These are phyloP conservation scores for Parambassis ranga DNA, from an alignment of 2,797 vertebrate genomes.

Conservation along the genomic window DNA sequence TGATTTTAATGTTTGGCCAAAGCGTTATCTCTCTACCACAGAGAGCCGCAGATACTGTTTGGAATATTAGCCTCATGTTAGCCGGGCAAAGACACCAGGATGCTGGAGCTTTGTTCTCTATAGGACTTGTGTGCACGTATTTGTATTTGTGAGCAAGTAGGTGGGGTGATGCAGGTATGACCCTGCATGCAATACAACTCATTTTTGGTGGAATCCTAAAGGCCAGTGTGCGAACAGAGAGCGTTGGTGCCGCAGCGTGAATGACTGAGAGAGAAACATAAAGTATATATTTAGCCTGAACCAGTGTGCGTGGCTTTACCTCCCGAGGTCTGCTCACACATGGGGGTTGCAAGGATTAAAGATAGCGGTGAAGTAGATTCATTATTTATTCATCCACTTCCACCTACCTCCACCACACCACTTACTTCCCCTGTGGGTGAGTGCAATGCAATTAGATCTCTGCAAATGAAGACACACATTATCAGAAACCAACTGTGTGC, in stretches of 20 bases:
- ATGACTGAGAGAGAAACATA: conserved; percentile 8
- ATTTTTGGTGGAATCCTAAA: not conserved
- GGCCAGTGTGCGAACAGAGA: not conserved
- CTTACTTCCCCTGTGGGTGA: conserved; percentile 43
- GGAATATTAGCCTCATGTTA: conserved; percentile 53
- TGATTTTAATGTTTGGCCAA: conserved; percentile 56
- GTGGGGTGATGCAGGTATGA: conserved; percentile 4
- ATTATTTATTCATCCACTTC: conserved; percentile 76
- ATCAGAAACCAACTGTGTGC: conserved; percentile 28
- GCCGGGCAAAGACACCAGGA: conserved; percentile 20
- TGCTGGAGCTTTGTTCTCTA: conserved; percentile 25
- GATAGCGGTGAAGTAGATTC: conserved; percentile 55
- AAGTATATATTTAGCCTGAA: conserved; percentile 49
- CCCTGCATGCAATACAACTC: conserved; percentile 10
- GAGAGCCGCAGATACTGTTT: conserved; percentile 53
- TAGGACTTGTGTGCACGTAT: not conserved
- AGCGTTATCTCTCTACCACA: conserved; percentile 59
- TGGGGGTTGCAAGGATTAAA: conserved; percentile 57
- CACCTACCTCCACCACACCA: conserved; percentile 41
- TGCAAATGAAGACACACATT: conserved; percentile 40
- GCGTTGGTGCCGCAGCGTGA: not conserved
- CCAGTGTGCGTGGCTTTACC: conserved; percentile 36
- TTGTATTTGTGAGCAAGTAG: not conserved
- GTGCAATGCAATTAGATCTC: conserved; percentile 58
- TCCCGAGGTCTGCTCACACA: conserved; percentile 57